These are phyloP conservation scores for Hippoglossus stenolepis DNA, from an alignment of 2,113 vertebrate genomes.

Conservation along the genomic window DNA sequence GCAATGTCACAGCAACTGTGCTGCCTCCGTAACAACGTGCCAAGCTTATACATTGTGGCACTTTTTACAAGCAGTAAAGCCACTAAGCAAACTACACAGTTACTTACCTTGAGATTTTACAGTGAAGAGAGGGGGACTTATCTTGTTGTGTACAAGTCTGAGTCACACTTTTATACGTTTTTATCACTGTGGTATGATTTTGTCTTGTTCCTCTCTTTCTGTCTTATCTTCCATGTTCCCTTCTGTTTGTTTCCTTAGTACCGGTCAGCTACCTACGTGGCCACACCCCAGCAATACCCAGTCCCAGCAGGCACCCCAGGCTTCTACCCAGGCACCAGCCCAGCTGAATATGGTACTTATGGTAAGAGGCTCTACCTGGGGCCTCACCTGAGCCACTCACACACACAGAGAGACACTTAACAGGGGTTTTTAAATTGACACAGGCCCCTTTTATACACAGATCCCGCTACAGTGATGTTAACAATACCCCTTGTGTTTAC, in stretches of 20 bases:
- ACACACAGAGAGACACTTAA: neutral
- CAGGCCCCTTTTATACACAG: neutral
- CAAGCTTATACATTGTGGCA: too few species aligned
- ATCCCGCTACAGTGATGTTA: neutral
- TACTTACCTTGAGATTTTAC: too few species aligned
- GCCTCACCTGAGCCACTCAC: constrained; percentile 50
- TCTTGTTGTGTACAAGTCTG: neutral
- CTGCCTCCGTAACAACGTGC: too few species aligned
- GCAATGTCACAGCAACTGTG: too few species aligned
- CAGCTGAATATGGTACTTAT: constrained; percentile 94
- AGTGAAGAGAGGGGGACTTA: too few species aligned
- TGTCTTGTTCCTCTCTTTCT: constrained; percentile 2
- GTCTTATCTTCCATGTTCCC: neutral
- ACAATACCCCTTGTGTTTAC: neutral
- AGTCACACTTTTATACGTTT: neutral
- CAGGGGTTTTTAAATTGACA: neutral
- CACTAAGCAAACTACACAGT: too few species aligned
- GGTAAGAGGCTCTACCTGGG: constrained; percentile 83
- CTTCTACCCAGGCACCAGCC: constrained; percentile 94
- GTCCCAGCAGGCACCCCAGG: constrained; percentile 90
- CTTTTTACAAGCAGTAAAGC: too few species aligned
- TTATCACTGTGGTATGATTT: neutral
- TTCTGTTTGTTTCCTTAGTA: constrained; percentile 79
- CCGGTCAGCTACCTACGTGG: constrained; percentile 89
- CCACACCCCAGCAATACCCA: constrained; percentile 93